A percentile compares a stretch with the other conserved stretches of the same genome.
Conservation (phyloP, 2,888 invertebrate species). For the Cordilura impudica region DNA sequence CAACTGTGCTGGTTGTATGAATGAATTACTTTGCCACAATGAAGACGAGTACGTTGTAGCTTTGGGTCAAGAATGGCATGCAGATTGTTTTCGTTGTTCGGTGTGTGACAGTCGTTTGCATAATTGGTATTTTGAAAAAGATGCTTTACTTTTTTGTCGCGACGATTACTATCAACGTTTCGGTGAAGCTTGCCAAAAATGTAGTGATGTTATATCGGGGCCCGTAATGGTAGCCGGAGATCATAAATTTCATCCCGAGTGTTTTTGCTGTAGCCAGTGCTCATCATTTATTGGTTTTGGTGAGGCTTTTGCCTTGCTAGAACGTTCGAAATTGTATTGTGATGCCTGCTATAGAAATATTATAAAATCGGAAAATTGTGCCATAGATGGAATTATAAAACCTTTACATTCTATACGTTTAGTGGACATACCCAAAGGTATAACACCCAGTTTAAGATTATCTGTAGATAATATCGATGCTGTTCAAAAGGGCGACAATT, state of each 20-base stretch:
- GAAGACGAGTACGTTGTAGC: slow-evolving; percentile 88
- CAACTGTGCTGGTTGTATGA: slow-evolving; percentile 71
- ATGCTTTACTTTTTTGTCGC: slow-evolving; percentile 91
- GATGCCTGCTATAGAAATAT: slow-evolving; percentile 85
- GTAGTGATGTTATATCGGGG: slow-evolving; percentile 83
- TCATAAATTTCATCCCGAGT: slow-evolving; percentile 97
- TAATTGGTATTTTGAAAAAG: slow-evolving; percentile 96
- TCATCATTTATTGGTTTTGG: slow-evolving; percentile 92
- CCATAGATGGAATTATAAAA: slow-evolving; percentile 69
- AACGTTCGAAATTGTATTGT: slow-evolving; percentile 92
- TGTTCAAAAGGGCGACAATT: slow-evolving; percentile 56
- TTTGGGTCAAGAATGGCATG: slow-evolving; percentile 91
- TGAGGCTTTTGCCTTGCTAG: slow-evolving; percentile 94
- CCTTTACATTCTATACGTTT: slow-evolving; percentile 90
- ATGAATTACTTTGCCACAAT: slow-evolving; percentile 75
- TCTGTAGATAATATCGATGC: slow-evolving; percentile 70
- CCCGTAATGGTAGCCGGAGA: slow-evolving; percentile 97
- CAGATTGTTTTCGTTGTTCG: slow-evolving; percentile 94
- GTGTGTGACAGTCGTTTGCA: slow-evolving; percentile 91
- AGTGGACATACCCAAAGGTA: slow-evolving; percentile 85
- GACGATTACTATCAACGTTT: slow-evolving; percentile 92
- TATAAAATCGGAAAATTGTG: slow-evolving; percentile 70
- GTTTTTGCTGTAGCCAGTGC: slow-evolving; percentile 92
- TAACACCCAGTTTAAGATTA: slow-evolving; percentile 83
- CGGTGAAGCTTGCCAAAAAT: slow-evolving; percentile 93